Base-by-base conservation (phyloP, 1,140 invertebrate species). In the Conopomorpha cramerella region DNA sequence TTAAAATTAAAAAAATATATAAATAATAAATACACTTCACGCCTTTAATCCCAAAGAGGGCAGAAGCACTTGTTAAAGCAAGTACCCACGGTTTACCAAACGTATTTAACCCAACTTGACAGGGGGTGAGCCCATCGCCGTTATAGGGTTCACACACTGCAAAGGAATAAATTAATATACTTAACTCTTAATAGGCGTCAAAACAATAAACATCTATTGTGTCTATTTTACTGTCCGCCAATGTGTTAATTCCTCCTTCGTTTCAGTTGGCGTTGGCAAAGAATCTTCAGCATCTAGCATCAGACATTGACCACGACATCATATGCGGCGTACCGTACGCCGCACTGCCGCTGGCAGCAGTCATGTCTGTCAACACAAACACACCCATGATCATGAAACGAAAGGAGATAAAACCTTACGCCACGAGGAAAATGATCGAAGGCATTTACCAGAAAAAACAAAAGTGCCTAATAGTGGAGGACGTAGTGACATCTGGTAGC, bases 311-410 rank as follows among this genome's bases (percentile, higher is more conserved):
- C 6, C 57, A 71, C 44, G 84, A 91, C 47, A 81, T 90, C 39
- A 70, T 99, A 15, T 98, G 96, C 77, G 96, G 96, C 7, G 95
- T 99, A 0, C 96, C 97, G 0, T 99, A 98, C 56, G 96, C 95
- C 10, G 97, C 96, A 1, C 65, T 99, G 2, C 95, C 96, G 0
- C 83, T 99, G 32, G 92, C 96, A 0, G 93, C 93, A 2, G 78
- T 94, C 19, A 86, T 94, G 19, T 89, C 90, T 0, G 59, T 84
- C 11, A 83, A 89, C 40, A 81, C 83, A 3, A 59, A 85, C 29
- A 84, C 87, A 7, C 94, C 95, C 0, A 96, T 97, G 94, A 71
- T 98, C 25, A 90, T 98, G 48, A 84, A 89, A 43, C 78, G 91
- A 60, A 92, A 91, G 64, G 95, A 99, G 81, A 85, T 86, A 0